Evolutionary conservation across 2,797 vertebrate species (phyloP), one percentile per base, ranked within the genome.

Genomic region (Pseudomugil tenellus): DNA sequence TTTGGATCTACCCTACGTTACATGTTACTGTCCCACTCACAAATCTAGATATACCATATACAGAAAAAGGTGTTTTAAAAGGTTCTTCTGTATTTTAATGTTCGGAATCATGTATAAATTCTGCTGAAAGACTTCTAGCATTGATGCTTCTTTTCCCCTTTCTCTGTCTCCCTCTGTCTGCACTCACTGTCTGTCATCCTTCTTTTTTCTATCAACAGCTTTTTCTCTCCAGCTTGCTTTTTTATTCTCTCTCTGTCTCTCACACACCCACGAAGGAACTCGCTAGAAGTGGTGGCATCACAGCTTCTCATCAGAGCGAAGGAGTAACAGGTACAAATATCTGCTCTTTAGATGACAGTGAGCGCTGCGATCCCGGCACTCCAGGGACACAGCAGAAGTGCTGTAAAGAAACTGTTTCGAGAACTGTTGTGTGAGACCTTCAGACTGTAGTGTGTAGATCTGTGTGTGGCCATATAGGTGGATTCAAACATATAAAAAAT

Each of bases 251-350:
- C 8, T 43, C 41, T 21, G 1, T 46, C 43, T 46, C 35, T 37
- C 35, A 14, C 69, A 63, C 64, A 58, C 34, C 35, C 61, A 55
- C 58, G 7, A 35, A 51, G 25, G 37, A 39, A 72, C 43, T 59
- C 34, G 64, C 71, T 63, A 59, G 74, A 84, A 77, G 70, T 72
- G 53, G 61, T 37, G 59, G 65, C 69, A 77, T 86, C 77, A 79
- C 67, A 83, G 74, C 66, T 79, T 57, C 67, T 77, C 70, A 81
- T 80, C 76, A 81, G 52, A 76, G 75, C 31, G 58, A 79, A 71
- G 58, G 26, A 68, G 72, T 80, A 79, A 80, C 67, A 60, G 74
- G 76, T 83, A 71, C 74, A 86, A 77, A 79, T 80, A 80, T 79
- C 75, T 76, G 80, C 83, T 87, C 74, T 88, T 67, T 67, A 76